phyloP scores from a whole-genome alignment of 2,888 invertebrate genomes.

The Argyresthia albistria region DNA sequence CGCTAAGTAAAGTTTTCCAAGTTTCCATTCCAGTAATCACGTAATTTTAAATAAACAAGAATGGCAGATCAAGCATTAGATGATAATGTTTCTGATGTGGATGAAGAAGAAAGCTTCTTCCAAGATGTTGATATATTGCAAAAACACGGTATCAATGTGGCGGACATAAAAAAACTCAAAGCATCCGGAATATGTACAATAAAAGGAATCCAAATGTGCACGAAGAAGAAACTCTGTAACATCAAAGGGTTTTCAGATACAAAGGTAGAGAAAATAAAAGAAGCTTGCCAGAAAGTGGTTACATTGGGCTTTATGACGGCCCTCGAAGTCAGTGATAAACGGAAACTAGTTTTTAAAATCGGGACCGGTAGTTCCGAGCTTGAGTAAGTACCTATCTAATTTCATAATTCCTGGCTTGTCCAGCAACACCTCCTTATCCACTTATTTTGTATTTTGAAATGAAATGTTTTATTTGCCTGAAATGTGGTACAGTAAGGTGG shows the following conservation, averaged over 20 bases:
- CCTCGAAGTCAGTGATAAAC: constrained; percentile 78
- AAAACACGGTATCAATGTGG: constrained; percentile 76
- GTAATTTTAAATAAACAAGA: not conserved
- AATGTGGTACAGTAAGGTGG: too few species aligned
- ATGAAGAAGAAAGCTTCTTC: constrained; percentile 79
- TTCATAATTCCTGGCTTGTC: too few species aligned
- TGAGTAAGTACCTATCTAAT: constrained; percentile 70
- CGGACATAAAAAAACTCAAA: constrained; percentile 85
- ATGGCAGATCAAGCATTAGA: constrained; percentile 57
- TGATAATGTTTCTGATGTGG: constrained; percentile 60
- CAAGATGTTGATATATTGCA: constrained; percentile 80
- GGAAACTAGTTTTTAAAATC: constrained; percentile 81
- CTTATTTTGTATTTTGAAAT: too few species aligned
- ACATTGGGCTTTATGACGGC: constrained; percentile 81
- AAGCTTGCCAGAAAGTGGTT: constrained; percentile 78
- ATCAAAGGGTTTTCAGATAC: constrained; percentile 85
- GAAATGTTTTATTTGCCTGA: too few species aligned
- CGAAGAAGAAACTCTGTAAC: constrained; percentile 78
- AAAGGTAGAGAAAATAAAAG: constrained; percentile 86
- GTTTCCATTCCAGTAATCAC: too few species aligned
- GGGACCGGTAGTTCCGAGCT: constrained; percentile 77
- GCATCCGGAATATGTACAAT: constrained; percentile 84
- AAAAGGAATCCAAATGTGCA: constrained; percentile 86
- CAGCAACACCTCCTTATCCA: too few species aligned
- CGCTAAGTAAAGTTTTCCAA: too few species aligned